Conservation (phyloP, 2,113 vertebrate genomes). For the Zapornia atra region DNA sequence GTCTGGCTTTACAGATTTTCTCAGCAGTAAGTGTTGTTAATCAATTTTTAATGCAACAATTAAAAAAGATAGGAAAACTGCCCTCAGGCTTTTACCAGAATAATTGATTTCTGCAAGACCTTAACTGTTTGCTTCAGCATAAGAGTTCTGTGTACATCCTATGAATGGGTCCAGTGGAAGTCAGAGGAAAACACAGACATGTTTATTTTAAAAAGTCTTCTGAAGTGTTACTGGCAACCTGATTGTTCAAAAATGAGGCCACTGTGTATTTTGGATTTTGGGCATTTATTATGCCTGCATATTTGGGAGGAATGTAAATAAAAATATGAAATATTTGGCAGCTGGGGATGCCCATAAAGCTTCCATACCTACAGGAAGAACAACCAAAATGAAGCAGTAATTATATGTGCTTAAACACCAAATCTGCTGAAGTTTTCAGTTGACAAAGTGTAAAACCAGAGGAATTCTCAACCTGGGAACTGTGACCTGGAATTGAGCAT, state of each 20-base stretch:
- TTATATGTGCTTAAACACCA: not conserved
- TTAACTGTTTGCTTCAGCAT: not conserved
- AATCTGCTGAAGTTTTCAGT: not conserved
- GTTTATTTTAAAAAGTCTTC: not conserved
- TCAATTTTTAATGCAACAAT: slow-evolving; percentile 65
- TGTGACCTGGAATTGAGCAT: not conserved
- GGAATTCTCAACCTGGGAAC: not conserved
- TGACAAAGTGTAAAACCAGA: not conserved
- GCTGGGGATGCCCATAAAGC: not conserved
- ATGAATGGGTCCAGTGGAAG: not conserved
- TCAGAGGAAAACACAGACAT: not conserved
- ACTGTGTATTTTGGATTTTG: not conserved
- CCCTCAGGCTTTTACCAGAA: slow-evolving; percentile 26
- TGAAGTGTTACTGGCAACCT: not conserved
- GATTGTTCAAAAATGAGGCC: not conserved
- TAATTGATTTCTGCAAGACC: slow-evolving; percentile 52
- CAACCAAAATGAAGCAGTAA: not conserved
- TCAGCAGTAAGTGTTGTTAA: slow-evolving; percentile 62
- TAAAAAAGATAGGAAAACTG: slow-evolving; percentile 26
- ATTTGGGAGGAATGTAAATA: slow-evolving; percentile 27
- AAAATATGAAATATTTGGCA: slow-evolving; percentile 18
- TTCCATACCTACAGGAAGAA: not conserved
- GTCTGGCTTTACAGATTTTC: slow-evolving; percentile 33
- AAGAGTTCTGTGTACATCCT: not conserved
- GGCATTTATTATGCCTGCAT: not conserved